phyloP scores from a whole-genome alignment of 2,888 invertebrate species.

The Pyrgus malvae region DNA sequence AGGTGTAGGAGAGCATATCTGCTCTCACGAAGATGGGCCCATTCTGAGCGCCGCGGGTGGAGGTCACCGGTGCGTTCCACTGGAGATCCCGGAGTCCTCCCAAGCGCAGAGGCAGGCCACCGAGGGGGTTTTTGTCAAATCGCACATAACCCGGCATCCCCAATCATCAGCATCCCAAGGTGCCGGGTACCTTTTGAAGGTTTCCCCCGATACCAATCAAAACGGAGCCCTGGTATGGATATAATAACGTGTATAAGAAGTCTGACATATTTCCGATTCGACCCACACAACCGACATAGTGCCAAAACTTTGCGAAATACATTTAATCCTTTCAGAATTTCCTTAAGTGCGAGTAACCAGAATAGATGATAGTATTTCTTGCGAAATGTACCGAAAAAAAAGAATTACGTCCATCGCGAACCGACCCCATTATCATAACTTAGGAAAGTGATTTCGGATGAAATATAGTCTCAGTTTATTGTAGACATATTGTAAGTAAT shows the following conservation, averaged over 20 bases:
- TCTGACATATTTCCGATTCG: not conserved
- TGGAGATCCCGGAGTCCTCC: too few species aligned
- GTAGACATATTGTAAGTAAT: constrained; percentile 52
- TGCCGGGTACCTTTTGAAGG: too few species aligned
- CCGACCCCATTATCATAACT: constrained; percentile 59
- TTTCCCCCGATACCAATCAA: not conserved
- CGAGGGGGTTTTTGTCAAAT: too few species aligned
- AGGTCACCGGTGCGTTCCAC: too few species aligned
- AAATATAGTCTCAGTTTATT: constrained; percentile 48
- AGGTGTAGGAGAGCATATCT: too few species aligned
- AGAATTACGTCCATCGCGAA: constrained; percentile 49
- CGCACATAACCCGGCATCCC: too few species aligned
- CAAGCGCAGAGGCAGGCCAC: too few species aligned
- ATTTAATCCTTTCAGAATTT: constrained; percentile 12
- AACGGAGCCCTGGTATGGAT: too few species aligned
- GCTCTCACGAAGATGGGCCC: too few species aligned
- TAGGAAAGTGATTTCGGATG: constrained; percentile 50
- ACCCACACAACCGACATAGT: not conserved
- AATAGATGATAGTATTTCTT: constrained; percentile 3
- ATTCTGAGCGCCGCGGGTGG: too few species aligned
- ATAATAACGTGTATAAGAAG: not conserved
- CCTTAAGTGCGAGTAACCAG: constrained; percentile 2
- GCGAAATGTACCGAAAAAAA: constrained; percentile 31
- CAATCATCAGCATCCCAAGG: too few species aligned
- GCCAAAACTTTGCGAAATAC: not conserved